Evolutionary conservation across 1,140 invertebrate species (phyloP), one percentile per base, ranked within the genome.

Genomic region (Drosophila nasuta): DNA sequence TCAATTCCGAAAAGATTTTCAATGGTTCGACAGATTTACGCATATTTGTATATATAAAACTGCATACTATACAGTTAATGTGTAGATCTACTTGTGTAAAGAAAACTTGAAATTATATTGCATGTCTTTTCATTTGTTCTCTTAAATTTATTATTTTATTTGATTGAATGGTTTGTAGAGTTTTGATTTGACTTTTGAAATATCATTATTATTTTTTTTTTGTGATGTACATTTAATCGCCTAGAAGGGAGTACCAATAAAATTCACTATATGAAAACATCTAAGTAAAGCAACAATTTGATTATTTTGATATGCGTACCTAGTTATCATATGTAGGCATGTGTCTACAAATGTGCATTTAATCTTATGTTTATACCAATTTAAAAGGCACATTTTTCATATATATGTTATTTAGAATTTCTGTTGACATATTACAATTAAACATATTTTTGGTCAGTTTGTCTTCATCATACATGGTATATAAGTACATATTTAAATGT

Each of bases 61-160:
- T 51, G 35, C 35, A 64, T 49, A 54, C 13, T 35, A 63, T 49
- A 11, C 8, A 13, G 38, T 73, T 7, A 60, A 52, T 62, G 17
- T 52, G 49, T 57, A 57, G 48, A 72, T 52, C 67, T 76, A 72
- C 72, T 41, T 72, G 54, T 65, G 59, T 66, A 67, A 57, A 67
- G 74, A 73, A 77, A 77, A 77, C 56, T 76, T 76, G 74, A 76
- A 66, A 77, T 67, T 73, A 62, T 77, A 77, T 77, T 77, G 75
- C 75, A 77, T 77, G 75, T 77, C 75, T 77, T 77, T 77, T 77
- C 69, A 67, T 70, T 70, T 77, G 25, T 11, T 57, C 35, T 41
- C 75, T 77, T 77, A 62, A 52, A 46, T 59, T 28, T 60, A 59
- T 60, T 35, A 60, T 49, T 67, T 48, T 45, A 35, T 73, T 60